Conservation (phyloP, 2,113 vertebrate genomes). For the Todiramphus saurophagus region DNA sequence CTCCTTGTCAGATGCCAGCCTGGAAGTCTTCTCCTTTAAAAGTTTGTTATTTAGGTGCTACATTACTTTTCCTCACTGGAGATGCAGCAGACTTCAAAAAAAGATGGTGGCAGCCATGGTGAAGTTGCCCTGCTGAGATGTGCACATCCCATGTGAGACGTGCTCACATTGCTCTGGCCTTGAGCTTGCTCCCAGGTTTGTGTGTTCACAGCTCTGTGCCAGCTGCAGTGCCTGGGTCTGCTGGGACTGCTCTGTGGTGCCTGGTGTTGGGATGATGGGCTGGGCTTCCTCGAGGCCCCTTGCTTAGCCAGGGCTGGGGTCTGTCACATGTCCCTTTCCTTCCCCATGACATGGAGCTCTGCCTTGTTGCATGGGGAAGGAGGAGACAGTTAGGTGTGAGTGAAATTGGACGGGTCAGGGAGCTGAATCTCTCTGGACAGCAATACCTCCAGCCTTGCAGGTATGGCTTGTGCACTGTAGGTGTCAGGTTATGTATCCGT, state of each 20-base stretch:
- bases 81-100: not conserved
- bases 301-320: not conserved
- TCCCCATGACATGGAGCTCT: fast-evolving
- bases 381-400: not conserved
- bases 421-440: not conserved
- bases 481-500: not conserved
- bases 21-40: not conserved
- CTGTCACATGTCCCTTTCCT: not conserved
- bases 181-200: not conserved
- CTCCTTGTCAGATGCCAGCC: not conserved
- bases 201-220: not conserved
- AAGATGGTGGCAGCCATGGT: not conserved
- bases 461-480: not conserved
- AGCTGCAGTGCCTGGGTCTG: not conserved
- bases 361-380: fast-evolving
- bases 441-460: not conserved
- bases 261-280: not conserved
- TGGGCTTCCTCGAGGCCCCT: not conserved
- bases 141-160: fast-evolving
- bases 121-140: not conserved
- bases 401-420: not conserved
- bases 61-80: not conserved
- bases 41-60: not conserved
- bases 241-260: not conserved
- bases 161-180: not conserved